A percentile compares a stretch with the other conserved stretches of the same genome.
These are phyloP conservation scores for Tonatia bakeri DNA, from an alignment of 2,113 vertebrate genomes.

Conservation along the genomic window DNA sequence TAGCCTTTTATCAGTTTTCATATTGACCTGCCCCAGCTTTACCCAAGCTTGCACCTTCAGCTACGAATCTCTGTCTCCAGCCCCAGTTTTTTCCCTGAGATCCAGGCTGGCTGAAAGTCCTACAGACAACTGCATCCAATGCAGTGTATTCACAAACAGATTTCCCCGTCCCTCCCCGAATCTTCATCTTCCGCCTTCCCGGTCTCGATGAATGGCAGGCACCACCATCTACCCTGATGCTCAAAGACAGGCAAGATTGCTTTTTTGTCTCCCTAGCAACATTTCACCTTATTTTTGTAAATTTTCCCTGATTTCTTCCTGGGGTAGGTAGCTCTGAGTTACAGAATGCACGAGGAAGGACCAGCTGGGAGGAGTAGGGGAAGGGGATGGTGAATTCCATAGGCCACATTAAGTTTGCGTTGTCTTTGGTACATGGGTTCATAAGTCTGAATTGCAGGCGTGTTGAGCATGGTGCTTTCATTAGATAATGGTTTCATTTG, in stretches of 20 bases:
- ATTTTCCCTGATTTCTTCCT: not conserved
- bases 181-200: not conserved
- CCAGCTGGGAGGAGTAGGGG: not conserved
- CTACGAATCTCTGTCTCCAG: not conserved
- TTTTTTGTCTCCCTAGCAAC: not conserved
- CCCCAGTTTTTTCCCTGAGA: not conserved
- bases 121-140: not conserved
- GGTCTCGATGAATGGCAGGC: not conserved
- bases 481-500: not conserved
- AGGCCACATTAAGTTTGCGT: not conserved
- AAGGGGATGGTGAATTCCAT: not conserved
- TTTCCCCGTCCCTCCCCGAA: not conserved
- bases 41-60: not conserved
- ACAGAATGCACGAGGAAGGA: not conserved
- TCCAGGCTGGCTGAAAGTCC: not conserved
- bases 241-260: not conserved
- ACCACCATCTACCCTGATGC: too few species aligned
- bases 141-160: not conserved
- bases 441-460: not conserved
- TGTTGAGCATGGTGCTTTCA: not conserved
- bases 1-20: not conserved
- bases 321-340: not conserved
- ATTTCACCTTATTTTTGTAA: not conserved
- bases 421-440: not conserved
- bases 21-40: not conserved